Conservation (phyloP, 2,888 invertebrate genomes). For the Lasioglossum marginatum region DNA sequence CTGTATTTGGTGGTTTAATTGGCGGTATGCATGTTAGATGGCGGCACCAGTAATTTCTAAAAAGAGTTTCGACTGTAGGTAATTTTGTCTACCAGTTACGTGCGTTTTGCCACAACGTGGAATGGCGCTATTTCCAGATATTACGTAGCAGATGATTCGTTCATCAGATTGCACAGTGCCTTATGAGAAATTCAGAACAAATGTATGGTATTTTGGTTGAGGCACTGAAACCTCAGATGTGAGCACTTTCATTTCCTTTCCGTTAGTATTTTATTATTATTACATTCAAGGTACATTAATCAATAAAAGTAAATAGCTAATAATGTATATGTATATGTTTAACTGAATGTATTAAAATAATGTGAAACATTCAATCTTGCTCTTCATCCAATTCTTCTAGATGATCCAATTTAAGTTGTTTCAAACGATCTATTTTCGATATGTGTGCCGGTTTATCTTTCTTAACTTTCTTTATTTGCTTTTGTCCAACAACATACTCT, state of each 20-base stretch:
- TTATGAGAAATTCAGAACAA: background rate
- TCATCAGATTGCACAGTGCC: background rate
- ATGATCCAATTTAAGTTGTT: conserved; percentile 86
- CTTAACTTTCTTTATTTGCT: conserved; percentile 85
- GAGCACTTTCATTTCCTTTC: background rate
- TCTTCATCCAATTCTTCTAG: conserved; percentile 85
- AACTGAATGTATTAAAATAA: conserved; percentile 8
- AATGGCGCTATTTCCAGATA: background rate
- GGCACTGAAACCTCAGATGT: background rate
- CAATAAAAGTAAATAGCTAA: conserved; percentile 14
- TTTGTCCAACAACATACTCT: conserved; percentile 92
- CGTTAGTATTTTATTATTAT: conserved; percentile 30
- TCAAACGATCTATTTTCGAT: conserved; percentile 67
- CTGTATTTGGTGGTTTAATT: no score
- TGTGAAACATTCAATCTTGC: conserved; percentile 66
- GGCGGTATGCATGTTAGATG: no score
- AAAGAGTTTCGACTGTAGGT: background rate
- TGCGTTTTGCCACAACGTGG: background rate
- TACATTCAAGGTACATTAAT: conserved; percentile 39
- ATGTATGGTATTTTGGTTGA: background rate
- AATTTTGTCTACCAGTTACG: background rate
- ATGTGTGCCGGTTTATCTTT: conserved; percentile 36
- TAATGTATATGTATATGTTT: conserved; percentile 6
- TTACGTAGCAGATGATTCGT: background rate
- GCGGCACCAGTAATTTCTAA: background rate